phyloP scores from a whole-genome alignment of 2,797 vertebrate species.

The Clamator glandarius region DNA sequence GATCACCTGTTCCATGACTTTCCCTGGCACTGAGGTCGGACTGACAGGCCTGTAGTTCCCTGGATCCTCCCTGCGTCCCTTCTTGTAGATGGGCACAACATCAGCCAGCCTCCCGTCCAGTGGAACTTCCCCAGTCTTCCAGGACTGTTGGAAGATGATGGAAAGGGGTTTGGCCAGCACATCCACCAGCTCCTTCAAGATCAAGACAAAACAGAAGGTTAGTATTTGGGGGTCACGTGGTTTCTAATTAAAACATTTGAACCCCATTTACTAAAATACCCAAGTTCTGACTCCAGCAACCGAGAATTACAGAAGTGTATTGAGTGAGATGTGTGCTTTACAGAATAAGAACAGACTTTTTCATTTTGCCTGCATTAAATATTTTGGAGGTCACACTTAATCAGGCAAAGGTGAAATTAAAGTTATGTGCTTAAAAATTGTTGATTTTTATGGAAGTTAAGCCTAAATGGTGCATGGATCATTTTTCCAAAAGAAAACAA shows the following conservation, averaged over 20 bases:
- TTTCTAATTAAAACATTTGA: not conserved
- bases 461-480: not conserved
- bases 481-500: not conserved
- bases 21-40: no score
- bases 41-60: no score
- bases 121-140: no score
- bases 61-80: no score
- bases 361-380: not conserved
- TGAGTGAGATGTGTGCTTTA: not conserved
- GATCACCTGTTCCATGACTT: no score
- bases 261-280: not conserved
- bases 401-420: not conserved
- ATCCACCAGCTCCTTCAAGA: no score
- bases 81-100: no score
- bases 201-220: not conserved
- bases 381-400: not conserved
- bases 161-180: no score
- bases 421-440: not conserved
- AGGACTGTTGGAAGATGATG: no score
- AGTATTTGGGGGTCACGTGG: not conserved
- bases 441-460: not conserved
- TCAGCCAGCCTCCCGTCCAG: no score
- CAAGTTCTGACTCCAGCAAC: not conserved
- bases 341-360: not conserved
- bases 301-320: not conserved